phyloP scores from a whole-genome alignment of 2,888 invertebrate species.

The Dione juno region DNA sequence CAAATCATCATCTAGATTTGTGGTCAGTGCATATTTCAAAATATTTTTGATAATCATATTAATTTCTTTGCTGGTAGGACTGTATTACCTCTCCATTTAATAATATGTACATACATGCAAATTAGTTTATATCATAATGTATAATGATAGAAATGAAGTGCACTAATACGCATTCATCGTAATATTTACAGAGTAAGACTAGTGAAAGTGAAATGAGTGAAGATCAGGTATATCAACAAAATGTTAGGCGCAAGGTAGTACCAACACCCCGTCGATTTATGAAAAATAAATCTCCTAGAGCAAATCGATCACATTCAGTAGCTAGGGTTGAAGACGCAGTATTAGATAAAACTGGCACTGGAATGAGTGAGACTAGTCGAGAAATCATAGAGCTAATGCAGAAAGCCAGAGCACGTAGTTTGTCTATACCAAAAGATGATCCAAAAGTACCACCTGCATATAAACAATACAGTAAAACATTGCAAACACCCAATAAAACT shows the following conservation, averaged over 20 bases:
- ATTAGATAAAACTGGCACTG: slow-evolving; percentile 68
- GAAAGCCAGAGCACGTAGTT: slow-evolving; percentile 76
- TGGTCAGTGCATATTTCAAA: slow-evolving; percentile 79
- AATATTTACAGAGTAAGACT: slow-evolving; percentile 81
- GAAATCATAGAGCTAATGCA: slow-evolving; percentile 80
- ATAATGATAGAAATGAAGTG: slow-evolving; percentile 52
- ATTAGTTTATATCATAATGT: slow-evolving; percentile 23
- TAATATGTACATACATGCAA: slow-evolving; percentile 21
- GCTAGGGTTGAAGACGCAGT: slow-evolving; percentile 72
- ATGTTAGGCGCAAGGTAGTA: slow-evolving; percentile 67
- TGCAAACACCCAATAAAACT: slow-evolving; percentile 82
- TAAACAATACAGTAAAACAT: slow-evolving; percentile 68
- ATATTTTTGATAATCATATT: slow-evolving; percentile 65
- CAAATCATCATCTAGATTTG: slow-evolving; percentile 78
- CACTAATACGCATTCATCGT: slow-evolving; percentile 69
- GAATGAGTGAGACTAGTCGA: slow-evolving; percentile 76
- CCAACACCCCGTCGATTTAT: slow-evolving; percentile 74
- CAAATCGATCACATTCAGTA: slow-evolving; percentile 83
- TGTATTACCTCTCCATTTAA: slow-evolving; percentile 63
- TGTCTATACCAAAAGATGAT: slow-evolving; percentile 81
- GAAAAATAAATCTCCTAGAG: slow-evolving; percentile 73
- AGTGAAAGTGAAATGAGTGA: slow-evolving; percentile 85
- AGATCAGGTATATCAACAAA: slow-evolving; percentile 68
- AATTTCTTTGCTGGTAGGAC: slow-evolving; percentile 72
- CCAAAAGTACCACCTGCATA: slow-evolving; percentile 68